phyloP scores from a whole-genome alignment of 2,888 invertebrate genomes.

The Sepiola atlantica region DNA sequence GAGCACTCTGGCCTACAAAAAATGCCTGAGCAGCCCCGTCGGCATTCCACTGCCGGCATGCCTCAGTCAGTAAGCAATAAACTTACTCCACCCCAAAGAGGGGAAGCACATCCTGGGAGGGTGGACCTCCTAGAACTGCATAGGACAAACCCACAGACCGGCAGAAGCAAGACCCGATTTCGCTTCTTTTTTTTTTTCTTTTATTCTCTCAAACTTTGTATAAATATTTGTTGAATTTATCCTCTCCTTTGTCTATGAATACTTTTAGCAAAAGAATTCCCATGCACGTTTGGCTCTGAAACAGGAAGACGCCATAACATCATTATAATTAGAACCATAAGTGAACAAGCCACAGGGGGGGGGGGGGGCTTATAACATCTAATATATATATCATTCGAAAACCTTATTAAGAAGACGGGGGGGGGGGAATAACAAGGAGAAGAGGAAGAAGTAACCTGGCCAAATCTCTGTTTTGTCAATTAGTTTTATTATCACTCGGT shows the following conservation, averaged over 20 bases:
- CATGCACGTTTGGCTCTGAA: background rate
- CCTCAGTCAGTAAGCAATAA: too few species aligned
- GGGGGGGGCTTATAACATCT: background rate
- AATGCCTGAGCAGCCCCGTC: too few species aligned
- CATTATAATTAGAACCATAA: conserved; percentile 17
- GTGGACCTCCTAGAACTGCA: too few species aligned
- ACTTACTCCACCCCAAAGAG: too few species aligned
- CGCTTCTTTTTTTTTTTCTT: background rate
- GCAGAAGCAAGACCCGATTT: too few species aligned
- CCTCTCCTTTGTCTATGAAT: background rate
- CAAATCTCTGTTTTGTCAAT: background rate
- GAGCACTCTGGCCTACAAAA: too few species aligned
- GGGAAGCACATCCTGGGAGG: too few species aligned
- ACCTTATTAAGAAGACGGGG: background rate
- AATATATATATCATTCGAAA: background rate
- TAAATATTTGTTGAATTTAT: background rate
- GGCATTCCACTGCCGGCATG: too few species aligned
- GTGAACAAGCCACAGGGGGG: background rate
- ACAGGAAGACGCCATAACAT: background rate
- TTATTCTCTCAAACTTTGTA: background rate
- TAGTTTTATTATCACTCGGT: conserved; percentile 2
- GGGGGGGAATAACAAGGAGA: background rate
- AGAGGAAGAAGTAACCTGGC: background rate
- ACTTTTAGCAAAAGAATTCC: background rate
- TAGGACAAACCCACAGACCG: too few species aligned